Base-by-base conservation (phyloP, 2,113 vertebrate species). In the Ranitomeya imitator region DNA sequence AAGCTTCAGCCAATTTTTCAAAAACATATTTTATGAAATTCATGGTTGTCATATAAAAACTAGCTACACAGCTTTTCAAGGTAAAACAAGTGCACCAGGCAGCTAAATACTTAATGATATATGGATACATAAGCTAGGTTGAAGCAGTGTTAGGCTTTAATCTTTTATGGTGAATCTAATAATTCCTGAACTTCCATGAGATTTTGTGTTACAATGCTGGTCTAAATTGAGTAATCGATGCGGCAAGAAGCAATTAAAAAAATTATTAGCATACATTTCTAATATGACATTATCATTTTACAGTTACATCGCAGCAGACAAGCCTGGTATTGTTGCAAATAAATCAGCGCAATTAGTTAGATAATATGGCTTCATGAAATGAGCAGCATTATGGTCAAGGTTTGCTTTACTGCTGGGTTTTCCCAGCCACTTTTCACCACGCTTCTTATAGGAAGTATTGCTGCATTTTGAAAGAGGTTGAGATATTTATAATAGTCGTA, bases 281-380 rank as follows among this genome's bases (percentile, higher is more conserved):
- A 85, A 57, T 19, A 31, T 73, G 37, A 16, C 52, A 57, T 54
- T 18, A 73, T 7, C 7, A 71, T 85, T 73, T 12, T 85, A 73
- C 19, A 65, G n/a, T 21, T 45, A 83, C 19, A 45, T 1, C 54
- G 61, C 13, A 31, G 45, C 19, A 82, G 45, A 65, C 51, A 45
- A 45, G 14, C 23, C 37, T 26, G 45, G 51, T n/a, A 55, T 55
- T 83, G 57, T 69, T 71, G 71, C 11, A 19, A 73, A 37, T 54
- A 85, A 74, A 73, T 31, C 21, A 85, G 26, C 26, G n/a, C 63
- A 84, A 85, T 85, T 73, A 31, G 23, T 52, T 67, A 52, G n/a
- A 31, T 54, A 55, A 85, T 54, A 73, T 57, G 14, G 23, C n/a
- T 52, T 85, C 60, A 31, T 71, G 31, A 55, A 73, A 23, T 10